Percentiles rank a stretch among this genome's conserved stretches.
Conservation (phyloP, 2,113 vertebrate genomes). For the Ranitomeya imitator region DNA sequence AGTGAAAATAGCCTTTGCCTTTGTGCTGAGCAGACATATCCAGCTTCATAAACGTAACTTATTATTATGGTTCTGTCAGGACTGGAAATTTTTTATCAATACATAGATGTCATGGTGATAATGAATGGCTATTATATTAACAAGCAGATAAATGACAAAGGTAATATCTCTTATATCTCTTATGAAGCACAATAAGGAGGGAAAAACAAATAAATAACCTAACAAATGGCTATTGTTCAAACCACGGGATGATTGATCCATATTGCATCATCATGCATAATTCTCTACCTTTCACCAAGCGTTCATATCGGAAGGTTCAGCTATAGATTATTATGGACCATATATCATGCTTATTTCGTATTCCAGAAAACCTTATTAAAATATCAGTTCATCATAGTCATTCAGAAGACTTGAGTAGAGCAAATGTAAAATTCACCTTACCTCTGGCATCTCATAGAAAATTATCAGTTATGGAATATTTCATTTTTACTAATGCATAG, state of each 20-base stretch:
- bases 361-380: conserved; percentile 13
- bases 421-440: background rate
- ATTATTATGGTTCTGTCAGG: background rate
- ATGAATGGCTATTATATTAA: conserved; percentile 19
- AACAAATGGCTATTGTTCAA: background rate
- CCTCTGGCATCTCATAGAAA: background rate
- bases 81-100: background rate
- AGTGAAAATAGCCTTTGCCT: background rate
- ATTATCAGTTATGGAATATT: background rate
- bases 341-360: conserved; percentile 3
- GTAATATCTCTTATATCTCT: conserved; percentile 6
- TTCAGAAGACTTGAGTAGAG: background rate
- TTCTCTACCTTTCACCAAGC: conserved; percentile 10
- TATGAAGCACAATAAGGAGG: background rate
- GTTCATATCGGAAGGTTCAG: background rate
- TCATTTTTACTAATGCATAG: background rate
- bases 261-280: background rate
- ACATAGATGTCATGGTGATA: conserved; percentile 4
- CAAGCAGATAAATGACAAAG: background rate
- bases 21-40: background rate
- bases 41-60: background rate
- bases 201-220: conserved; percentile 1
- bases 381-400: background rate
- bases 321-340: background rate
- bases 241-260: background rate